Evolutionary conservation across 2,797 vertebrate species (phyloP).

Genomic region (Dendrocincla fuliginosa): DNA sequence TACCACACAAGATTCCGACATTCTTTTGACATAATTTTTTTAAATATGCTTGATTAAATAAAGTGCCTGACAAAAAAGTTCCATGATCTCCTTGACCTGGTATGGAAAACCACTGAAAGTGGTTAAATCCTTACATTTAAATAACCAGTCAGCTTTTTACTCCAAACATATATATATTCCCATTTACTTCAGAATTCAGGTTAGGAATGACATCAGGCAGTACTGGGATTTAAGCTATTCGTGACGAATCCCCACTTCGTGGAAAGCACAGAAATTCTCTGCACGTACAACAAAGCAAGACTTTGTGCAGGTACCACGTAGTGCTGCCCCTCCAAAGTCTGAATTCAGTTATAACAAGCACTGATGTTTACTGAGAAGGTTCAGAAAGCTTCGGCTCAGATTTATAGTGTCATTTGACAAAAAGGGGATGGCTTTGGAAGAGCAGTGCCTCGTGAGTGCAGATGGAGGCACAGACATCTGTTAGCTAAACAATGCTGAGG

Average conservation of each 20-base stretch:
- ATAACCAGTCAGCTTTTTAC: neutral
- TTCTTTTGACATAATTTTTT: neutral
- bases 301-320: neutral
- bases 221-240: neutral
- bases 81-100: neutral
- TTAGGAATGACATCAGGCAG: neutral
- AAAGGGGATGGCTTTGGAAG: neutral
- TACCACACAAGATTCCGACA: neutral
- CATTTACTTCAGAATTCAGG: neutral
- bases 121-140: neutral
- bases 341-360: neutral
- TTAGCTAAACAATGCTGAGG: constrained; percentile 25
- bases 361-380: neutral
- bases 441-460: neutral
- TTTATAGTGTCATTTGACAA: neutral
- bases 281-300: neutral
- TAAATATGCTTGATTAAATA: neutral
- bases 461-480: constrained; percentile 29
- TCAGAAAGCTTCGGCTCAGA: neutral
- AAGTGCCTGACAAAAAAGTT: neutral
- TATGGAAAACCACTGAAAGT: neutral
- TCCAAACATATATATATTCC: neutral
- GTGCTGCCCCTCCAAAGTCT: neutral
- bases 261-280: neutral
- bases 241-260: neutral